Evolutionary conservation across 2,888 invertebrate species (phyloP), one percentile per base, ranked within the genome.

Genomic region (Hirudinaria manillensis): DNA sequence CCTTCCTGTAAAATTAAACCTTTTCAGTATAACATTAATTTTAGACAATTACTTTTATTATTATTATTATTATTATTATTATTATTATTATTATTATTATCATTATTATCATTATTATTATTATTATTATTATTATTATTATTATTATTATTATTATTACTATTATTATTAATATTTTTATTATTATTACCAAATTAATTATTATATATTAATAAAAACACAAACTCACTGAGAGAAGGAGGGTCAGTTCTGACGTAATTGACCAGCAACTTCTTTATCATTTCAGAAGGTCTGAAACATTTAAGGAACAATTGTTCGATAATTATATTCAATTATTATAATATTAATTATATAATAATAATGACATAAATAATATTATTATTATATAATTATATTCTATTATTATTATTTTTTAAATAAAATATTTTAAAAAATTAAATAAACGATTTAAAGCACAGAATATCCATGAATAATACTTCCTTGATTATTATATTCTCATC

Each of bases 221-320:
- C 2, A 4, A 19, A 0, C 66, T 65, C 24, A 74, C 74, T 65
- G 51, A 36, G 27, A 7, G 66, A 61, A 13, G 75, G 75, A 24
- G 75, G 70, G 27, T 75, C 75, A 19, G 72, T 75, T 29, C 70
- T 36, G 13, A 75, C 51, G 75, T 75, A 75, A 38, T 72, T 66
- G 16, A 56, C 32, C 72, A 75, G 36, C 6, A 75, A 51, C 13
- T 70, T 71, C 38, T 72, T 38, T 4, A 75, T 72, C 65, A 75
- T 19, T 2, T 55, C 61, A 7, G 75, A 75, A 27, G 71, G 71
- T 65, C 75, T 75, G 75, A 32, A 75, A 3, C n/a, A n/a, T n/a
- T n/a, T n/a, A n/a, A n/a, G n/a, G n/a, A n/a, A n/a, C n/a, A n/a
- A n/a, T n/a, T n/a, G n/a, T n/a, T n/a, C n/a, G n/a, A n/a, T n/a